A percentile compares a stretch with the other conserved stretches of the same genome.
Conservation (phyloP, 1,140 invertebrate genomes). For the Drosophila sucinea region DNA sequence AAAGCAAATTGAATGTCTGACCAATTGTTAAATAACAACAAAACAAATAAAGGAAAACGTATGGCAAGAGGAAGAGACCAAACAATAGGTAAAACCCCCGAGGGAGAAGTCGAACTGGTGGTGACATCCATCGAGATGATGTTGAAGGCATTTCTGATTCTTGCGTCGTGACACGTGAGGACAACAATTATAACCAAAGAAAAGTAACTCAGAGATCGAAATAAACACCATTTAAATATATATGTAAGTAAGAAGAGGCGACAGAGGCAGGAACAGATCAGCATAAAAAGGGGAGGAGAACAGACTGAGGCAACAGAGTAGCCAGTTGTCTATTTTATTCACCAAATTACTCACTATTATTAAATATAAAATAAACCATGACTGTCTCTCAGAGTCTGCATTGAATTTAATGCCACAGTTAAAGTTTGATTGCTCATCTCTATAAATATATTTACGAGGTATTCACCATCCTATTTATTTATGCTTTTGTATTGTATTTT, state of each 20-base stretch:
- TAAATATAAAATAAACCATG: too few relatives aligned
- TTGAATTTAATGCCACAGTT: background rate
- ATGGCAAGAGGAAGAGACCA: slow-evolving; percentile 27
- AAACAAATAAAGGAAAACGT: slow-evolving; percentile 6
- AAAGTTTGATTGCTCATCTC: slow-evolving; percentile 2
- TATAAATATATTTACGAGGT: background rate
- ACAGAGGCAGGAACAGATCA: too few relatives aligned
- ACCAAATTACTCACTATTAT: too few relatives aligned
- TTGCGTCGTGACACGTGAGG: slow-evolving; percentile 32
- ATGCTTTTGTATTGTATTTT: slow-evolving; percentile 44
- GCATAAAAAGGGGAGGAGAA: too few relatives aligned
- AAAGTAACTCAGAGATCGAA: too few relatives aligned
- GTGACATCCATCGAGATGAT: background rate
- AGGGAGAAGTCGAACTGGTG: background rate
- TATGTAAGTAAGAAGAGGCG: too few relatives aligned
- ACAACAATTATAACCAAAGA: too few relatives aligned
- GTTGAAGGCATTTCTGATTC: slow-evolving; percentile 13
- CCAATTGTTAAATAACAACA: slow-evolving; percentile 59
- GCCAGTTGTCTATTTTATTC: too few relatives aligned
- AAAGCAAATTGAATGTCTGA: slow-evolving; percentile 67
- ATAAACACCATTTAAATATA: too few relatives aligned
- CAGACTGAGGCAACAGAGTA: too few relatives aligned
- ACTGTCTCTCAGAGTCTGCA: background rate
- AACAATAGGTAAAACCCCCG: slow-evolving; percentile 26
- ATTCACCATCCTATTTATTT: slow-evolving; percentile 28